Conservation (phyloP, 2,888 invertebrate species). For the Stenchaetothrips biformis region DNA sequence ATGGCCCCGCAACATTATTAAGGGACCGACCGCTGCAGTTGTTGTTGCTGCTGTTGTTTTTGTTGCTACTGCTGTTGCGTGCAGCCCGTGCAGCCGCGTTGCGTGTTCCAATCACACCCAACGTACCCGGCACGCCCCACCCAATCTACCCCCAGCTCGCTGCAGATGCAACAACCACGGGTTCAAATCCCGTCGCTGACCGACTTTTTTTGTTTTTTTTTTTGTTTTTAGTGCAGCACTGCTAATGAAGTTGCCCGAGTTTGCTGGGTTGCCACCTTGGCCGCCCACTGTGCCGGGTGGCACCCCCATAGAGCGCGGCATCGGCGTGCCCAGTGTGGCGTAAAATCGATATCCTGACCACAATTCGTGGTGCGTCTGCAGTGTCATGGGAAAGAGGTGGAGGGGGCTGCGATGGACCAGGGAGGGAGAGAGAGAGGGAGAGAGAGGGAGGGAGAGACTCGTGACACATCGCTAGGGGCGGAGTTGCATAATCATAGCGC, state of each 20-base stretch:
- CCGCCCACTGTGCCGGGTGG: background rate
- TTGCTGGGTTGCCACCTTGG: background rate
- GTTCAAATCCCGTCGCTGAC: no score
- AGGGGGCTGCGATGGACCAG: background rate
- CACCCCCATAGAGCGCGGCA: background rate
- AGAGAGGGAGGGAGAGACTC: background rate
- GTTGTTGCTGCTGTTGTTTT: background rate
- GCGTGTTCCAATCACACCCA: no score
- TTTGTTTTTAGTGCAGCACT: background rate
- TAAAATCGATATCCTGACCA: background rate
- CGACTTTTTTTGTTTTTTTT: background rate
- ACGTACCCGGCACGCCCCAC: no score
- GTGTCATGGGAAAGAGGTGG: background rate
- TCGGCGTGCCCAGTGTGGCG: background rate
- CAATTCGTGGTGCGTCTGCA: background rate
- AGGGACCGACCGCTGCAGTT: background rate
- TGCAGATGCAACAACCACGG: no score
- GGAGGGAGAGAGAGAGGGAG: background rate
- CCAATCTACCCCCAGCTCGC: no score
- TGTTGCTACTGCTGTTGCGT: background rate
- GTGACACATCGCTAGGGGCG: background rate
- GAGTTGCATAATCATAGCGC: background rate
- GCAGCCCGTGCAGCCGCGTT: no score
- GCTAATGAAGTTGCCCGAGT: background rate
- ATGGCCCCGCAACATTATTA: background rate